These are phyloP conservation scores for Chrysolina americana DNA, from an alignment of 2,888 invertebrate genomes.

Conservation along the genomic window DNA sequence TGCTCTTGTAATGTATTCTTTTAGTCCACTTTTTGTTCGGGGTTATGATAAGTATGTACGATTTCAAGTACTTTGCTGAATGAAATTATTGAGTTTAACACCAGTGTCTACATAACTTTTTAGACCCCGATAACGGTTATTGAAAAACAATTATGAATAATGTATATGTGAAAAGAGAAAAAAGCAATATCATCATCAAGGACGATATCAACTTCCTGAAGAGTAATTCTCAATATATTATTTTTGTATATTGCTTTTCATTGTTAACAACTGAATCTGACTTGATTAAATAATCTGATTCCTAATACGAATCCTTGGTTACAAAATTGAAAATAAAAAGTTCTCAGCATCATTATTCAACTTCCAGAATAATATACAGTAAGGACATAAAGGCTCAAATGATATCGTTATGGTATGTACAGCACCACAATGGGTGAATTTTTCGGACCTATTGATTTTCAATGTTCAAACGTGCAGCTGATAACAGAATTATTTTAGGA, in stretches of 20 bases:
- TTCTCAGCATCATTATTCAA: no score
- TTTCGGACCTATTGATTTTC: no score
- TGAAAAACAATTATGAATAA: constrained; percentile 23
- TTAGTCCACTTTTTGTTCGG: constrained; percentile 38
- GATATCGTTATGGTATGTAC: no score
- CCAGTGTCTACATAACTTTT: constrained; percentile 37
- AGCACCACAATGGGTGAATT: no score
- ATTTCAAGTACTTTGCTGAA: constrained; percentile 35
- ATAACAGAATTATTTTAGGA: no score
- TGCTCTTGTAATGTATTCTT: constrained; percentile 40
- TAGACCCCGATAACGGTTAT: neutral
- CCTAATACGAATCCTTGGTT: no score
- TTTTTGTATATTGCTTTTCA: neutral
- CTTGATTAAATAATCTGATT: neutral
- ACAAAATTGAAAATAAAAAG: no score
- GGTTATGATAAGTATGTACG: constrained; percentile 33
- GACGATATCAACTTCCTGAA: neutral
- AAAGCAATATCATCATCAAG: constrained; percentile 21
- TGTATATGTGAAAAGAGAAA: constrained; percentile 19
- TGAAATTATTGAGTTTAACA: constrained; percentile 42
- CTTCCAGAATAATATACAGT: no score
- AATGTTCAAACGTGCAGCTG: no score
- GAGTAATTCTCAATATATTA: neutral
- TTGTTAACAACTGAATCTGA: neutral
- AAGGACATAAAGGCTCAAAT: no score